phyloP scores from a whole-genome alignment of 2,797 vertebrate genomes.

The Ctenochaetus hawaiiensis region DNA sequence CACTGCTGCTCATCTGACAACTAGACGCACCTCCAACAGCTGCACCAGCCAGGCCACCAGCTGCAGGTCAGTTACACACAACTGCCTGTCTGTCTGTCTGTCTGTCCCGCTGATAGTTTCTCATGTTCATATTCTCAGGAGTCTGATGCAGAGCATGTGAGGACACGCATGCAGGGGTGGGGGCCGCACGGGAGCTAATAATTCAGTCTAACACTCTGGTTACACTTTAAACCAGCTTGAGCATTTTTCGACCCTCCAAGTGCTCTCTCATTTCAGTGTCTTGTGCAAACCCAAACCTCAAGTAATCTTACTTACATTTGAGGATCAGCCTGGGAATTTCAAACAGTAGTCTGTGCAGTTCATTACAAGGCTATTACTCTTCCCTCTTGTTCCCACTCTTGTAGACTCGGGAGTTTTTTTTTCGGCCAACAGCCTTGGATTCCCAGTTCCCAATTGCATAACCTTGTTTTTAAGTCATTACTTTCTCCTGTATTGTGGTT shows the following conservation, averaged over 20 bases:
- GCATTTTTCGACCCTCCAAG: constrained; percentile 4
- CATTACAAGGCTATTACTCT: not conserved
- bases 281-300: not conserved
- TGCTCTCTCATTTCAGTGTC: constrained; percentile 1
- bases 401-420: too few relatives aligned
- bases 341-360: not conserved
- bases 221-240: constrained; percentile 2
- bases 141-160: constrained; percentile 33
- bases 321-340: not conserved
- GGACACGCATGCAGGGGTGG: constrained; percentile 19
- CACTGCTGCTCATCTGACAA: constrained; percentile 68
- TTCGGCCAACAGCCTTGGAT: not conserved
- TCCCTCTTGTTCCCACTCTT: not conserved
- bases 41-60: constrained; percentile 82
- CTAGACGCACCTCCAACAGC: constrained; percentile 83
- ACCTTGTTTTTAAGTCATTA: constrained; percentile 7
- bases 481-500: not conserved
- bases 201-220: constrained; percentile 8
- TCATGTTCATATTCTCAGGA: constrained; percentile 64
- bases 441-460: not conserved
- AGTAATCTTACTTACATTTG: not conserved
- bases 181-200: not conserved
- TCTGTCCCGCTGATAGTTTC: constrained; percentile 68
- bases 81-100: constrained; percentile 30
- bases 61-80: constrained; percentile 88